Base-by-base conservation (phyloP, 2,888 invertebrate genomes). In the Kryphioiulus occultus region DNA sequence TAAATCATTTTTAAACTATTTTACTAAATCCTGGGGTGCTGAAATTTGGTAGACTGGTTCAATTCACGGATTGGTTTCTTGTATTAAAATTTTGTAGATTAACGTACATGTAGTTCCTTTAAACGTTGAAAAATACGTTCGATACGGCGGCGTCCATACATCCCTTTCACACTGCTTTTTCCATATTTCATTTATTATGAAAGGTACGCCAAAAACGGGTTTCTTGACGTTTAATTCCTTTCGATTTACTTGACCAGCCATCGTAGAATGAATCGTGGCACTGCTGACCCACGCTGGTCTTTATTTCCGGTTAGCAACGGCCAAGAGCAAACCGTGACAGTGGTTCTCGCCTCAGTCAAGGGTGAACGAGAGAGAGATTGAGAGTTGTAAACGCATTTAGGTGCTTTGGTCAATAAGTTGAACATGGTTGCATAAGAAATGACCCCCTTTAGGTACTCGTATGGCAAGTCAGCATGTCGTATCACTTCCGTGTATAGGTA, bases 401-500 rank as follows among this genome's bases (percentile, higher is more conserved):
- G 83, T 83, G 83, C 35, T 35, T 35, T 35, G 83, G 83, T 35
- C 83, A 83, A 35, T 83, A 35, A 83, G 26, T 83, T 83, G 83
- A 30, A 83, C 19, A 53, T 5, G 19, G 53, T 53, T 17, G 53
- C 53, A 53, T 53, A 53, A 53, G 53, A 30, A 83, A 35, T 83
- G 83, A 83, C 83, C 83, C 83, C 83, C 83, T 83, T 83, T 53
- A 53, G 53, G 53, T 53, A n/a, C 53, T 53, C n/a, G 53, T n/a
- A 12, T 5, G 26, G 83, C 83, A 83, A 83, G 35, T 26, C 35
- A 83, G 15, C 17, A 53, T 53, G 53, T 53, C n/a, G 53, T 35
- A 83, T 83, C 83, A 83, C 83, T 83, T 83, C 83, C 83, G 83
- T 35, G 83, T 83, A 83, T 30, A 83, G 83, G 83, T 35, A 83